Percentiles rank a stretch among this genome's conserved stretches.
Evolutionary conservation across 2,113 vertebrate genomes (phyloP).

Genomic region (Gallinago undulata): DNA sequence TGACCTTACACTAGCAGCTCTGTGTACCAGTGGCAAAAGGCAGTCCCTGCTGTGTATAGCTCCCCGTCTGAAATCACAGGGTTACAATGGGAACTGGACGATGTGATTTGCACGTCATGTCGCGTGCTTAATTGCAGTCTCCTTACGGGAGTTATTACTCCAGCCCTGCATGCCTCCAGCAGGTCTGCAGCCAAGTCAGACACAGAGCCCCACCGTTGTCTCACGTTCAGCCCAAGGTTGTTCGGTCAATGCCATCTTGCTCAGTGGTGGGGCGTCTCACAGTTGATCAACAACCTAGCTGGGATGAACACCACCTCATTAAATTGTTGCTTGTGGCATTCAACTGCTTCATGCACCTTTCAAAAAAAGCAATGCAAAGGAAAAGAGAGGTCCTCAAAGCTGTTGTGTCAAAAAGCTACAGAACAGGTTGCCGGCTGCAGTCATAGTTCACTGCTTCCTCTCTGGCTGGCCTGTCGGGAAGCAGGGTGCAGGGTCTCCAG

Average conservation of each 20-base stretch:
- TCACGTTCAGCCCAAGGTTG: fast-evolving
- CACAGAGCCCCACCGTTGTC: background rate
- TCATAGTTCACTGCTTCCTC: background rate
- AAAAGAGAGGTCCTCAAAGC: background rate
- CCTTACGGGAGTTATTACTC: background rate
- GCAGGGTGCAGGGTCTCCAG: background rate
- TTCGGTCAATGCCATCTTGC: background rate
- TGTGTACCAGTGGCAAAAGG: background rate
- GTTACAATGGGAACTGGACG: background rate
- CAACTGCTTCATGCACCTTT: fast-evolving
- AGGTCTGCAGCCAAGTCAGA: background rate
- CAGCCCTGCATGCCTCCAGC: background rate
- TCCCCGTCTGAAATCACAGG: background rate
- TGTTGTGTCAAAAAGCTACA: background rate
- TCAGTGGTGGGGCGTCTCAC: background rate
- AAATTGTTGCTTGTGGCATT: background rate
- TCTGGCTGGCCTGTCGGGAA: background rate
- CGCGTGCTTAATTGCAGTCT: background rate
- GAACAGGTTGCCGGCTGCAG: background rate
- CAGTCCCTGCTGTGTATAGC: background rate
- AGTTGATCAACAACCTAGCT: background rate
- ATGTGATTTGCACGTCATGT: background rate
- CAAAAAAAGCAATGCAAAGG: background rate
- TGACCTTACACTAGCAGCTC: background rate
- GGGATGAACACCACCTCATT: background rate